Conservation (phyloP, 92 coral and sea anemone genomes). For the Actinernus sp. region DNA sequence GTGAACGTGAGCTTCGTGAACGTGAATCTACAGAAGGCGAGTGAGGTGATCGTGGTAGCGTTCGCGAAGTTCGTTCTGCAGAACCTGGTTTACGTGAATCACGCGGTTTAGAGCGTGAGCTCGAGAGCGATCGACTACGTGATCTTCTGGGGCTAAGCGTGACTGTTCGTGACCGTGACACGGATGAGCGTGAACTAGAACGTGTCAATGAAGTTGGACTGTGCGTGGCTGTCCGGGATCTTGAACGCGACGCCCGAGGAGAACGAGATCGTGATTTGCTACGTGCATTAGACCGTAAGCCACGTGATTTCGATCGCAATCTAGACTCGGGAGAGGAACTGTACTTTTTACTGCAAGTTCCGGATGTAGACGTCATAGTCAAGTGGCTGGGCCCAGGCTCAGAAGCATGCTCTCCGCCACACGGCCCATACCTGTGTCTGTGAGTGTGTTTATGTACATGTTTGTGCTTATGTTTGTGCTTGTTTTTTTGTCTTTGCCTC, state of each 20-base stretch:
- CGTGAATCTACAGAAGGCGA: constrained; percentile 28
- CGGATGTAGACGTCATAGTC: constrained; percentile 1
- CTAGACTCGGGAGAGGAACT: constrained; percentile 32
- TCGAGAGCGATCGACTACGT: background rate
- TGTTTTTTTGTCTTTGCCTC: constrained; percentile 32
- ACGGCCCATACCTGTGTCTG: constrained; percentile 2
- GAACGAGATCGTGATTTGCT: no score
- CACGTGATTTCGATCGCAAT: constrained; percentile 5
- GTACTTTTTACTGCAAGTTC: background rate
- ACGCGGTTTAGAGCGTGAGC: background rate
- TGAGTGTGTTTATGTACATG: constrained; percentile 35
- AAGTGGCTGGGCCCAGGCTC: background rate
- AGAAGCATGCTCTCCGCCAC: background rate
- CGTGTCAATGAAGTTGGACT: background rate
- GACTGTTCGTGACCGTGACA: background rate
- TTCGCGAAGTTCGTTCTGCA: background rate
- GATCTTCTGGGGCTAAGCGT: background rate
- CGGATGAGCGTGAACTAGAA: background rate
- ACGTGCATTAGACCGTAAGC: no score
- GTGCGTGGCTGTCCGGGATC: no score
- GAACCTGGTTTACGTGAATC: background rate
- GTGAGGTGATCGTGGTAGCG: constrained; percentile 4
- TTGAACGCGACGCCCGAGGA: no score
- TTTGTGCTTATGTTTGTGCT: constrained; percentile 62
- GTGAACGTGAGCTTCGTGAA: constrained; percentile 10